Percentiles rank a stretch among this genome's conserved stretches.
Evolutionary conservation across 2,113 vertebrate genomes (phyloP).

Genomic region (Anhinga rufa): DNA sequence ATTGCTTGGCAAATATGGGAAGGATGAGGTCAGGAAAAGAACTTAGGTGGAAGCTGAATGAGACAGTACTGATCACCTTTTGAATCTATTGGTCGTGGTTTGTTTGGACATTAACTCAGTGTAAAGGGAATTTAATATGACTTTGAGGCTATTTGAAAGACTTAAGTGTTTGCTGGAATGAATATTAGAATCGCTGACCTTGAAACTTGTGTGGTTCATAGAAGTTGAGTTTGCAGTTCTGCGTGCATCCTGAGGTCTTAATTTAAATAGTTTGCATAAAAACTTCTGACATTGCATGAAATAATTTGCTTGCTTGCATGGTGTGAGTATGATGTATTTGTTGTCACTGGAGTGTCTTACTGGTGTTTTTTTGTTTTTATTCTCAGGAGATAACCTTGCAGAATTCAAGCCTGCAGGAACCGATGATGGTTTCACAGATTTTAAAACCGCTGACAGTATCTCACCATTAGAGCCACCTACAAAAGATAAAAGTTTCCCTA

Average conservation of each 20-base stretch:
- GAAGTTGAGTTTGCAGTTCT: conserved; percentile 13
- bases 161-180: not conserved
- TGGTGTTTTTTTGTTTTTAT: not conserved
- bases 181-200: not conserved
- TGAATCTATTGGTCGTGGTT: not conserved
- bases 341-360: not conserved
- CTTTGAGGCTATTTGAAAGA: not conserved
- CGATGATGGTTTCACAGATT: conserved; percentile 96
- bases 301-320: not conserved
- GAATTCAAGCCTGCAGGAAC: conserved; percentile 87
- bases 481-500: conserved; percentile 84
- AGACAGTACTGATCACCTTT: not conserved
- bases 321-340: not conserved
- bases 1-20: not conserved
- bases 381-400: conserved; percentile 88
- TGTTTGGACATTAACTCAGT: not conserved
- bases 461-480: conserved; percentile 89
- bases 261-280: not conserved
- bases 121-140: not conserved
- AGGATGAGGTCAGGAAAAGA: not conserved
- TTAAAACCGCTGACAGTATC: conserved; percentile 94
- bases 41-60: not conserved
- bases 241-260: not conserved
- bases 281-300: not conserved
- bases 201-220: not conserved